phyloP scores from a whole-genome alignment of 2,113 vertebrate species.

The Brevimyrus niger region DNA sequence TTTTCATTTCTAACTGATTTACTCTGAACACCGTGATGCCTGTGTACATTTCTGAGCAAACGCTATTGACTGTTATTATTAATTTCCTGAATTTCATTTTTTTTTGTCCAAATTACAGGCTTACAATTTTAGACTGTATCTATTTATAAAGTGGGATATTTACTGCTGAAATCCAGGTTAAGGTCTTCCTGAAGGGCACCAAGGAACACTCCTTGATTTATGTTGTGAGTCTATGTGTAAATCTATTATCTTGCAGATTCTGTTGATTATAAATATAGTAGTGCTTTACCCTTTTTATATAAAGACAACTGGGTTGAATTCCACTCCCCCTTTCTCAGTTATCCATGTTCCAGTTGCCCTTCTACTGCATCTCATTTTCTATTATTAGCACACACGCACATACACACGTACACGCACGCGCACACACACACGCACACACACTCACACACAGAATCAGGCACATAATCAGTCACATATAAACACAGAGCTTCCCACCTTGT shows the following conservation, averaged over 20 bases:
- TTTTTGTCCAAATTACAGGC: background rate
- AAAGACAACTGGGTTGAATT: background rate
- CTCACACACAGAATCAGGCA: background rate
- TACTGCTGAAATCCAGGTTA: conserved; percentile 9
- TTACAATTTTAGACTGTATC: background rate
- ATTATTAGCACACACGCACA: background rate
- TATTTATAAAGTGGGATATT: background rate
- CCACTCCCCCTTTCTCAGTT: background rate
- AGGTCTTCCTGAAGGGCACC: conserved; percentile 3
- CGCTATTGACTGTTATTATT: background rate
- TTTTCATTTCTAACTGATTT: conserved; percentile 2
- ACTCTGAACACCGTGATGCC: background rate
- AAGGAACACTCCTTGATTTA: background rate
- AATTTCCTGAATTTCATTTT: background rate
- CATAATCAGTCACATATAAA: background rate
- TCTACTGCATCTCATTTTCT: background rate
- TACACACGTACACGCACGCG: background rate
- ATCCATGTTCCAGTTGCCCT: background rate
- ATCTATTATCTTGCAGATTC: background rate
- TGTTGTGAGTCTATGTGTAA: background rate
- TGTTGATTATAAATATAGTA: conserved; percentile 1
- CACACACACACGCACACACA: too few species aligned
- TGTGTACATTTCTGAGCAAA: background rate
- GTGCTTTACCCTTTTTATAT: background rate
- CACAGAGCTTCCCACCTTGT: conserved; percentile 57